Conservation (phyloP, 2,113 vertebrate genomes). For the Anarrhichthys ocellatus region DNA sequence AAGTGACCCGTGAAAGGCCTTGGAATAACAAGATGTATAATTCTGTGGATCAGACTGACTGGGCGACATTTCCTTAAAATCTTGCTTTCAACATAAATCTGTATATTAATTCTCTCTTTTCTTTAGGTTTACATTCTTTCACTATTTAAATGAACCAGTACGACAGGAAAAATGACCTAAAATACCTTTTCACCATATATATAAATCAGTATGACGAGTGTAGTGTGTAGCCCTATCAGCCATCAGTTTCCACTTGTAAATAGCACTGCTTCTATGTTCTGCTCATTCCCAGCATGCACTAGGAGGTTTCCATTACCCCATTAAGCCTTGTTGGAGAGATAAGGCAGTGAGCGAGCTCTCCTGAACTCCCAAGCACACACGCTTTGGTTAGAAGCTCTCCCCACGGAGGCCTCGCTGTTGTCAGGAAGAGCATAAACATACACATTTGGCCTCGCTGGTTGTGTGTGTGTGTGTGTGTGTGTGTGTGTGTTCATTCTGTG, state of each 20-base stretch:
- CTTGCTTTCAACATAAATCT: background rate
- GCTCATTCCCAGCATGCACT: conserved; percentile 59
- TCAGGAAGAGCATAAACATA: conserved; percentile 66
- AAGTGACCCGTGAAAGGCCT: background rate
- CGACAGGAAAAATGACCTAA: background rate
- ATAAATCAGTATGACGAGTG: background rate
- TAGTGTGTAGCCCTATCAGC: conserved; percentile 5
- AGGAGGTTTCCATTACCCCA: conserved; percentile 70
- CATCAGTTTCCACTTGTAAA: conserved; percentile 10
- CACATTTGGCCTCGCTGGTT: conserved; percentile 24
- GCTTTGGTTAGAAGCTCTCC: conserved; percentile 33
- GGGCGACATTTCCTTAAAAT: background rate
- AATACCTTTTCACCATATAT: background rate
- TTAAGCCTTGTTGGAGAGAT: conserved; percentile 66
- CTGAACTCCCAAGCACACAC: conserved; percentile 24
- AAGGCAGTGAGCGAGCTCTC: conserved; percentile 50
- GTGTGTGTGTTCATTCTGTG: conserved; percentile 24
- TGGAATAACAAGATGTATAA: background rate
- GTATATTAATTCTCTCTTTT: background rate
- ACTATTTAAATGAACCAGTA: background rate
- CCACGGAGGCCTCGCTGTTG: conserved; percentile 55
- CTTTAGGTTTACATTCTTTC: background rate
- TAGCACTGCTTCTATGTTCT: conserved; percentile 11
- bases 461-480: conserved; percentile 7
- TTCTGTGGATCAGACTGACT: background rate